A percentile compares a stretch with the other conserved stretches of the same genome.
phyloP scores from a whole-genome alignment of 2,888 invertebrate genomes.

The Ochlodes sylvanus region DNA sequence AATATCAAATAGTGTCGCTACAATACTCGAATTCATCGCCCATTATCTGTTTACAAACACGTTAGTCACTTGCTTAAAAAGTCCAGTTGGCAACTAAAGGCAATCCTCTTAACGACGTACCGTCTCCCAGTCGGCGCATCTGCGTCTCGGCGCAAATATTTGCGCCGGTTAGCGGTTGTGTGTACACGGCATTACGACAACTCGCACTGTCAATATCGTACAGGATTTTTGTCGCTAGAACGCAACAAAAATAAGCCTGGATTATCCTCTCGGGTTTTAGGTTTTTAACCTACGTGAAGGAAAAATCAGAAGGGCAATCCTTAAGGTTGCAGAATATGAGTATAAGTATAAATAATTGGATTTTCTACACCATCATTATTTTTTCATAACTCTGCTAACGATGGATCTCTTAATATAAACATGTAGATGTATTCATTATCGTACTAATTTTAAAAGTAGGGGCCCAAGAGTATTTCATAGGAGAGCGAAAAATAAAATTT shows the following conservation, averaged over 20 bases:
- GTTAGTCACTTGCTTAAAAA: constrained; percentile 10
- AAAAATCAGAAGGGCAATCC: background rate
- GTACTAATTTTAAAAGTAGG: no score
- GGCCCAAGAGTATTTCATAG: no score
- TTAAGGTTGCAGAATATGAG: background rate
- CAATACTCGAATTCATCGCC: no score
- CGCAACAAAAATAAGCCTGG: constrained; percentile 14
- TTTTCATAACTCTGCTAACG: no score
- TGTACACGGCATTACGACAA: constrained; percentile 28
- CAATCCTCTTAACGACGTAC: constrained; percentile 20
- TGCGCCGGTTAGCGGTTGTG: constrained; percentile 27
- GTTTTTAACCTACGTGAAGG: background rate
- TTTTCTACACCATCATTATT: no score
- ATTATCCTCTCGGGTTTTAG: constrained; percentile 3
- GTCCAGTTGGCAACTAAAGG: constrained; percentile 8
- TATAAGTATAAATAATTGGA: no score
- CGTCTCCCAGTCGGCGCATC: constrained; percentile 19
- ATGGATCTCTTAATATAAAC: no score
- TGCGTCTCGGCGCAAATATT: constrained; percentile 28
- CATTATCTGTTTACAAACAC: constrained; percentile 22
- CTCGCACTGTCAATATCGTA: constrained; percentile 27
- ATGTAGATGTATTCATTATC: no score
- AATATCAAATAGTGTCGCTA: no score
- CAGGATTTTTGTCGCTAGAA: constrained; percentile 20
- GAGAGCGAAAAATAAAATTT: no score